Evolutionary conservation across 2,797 vertebrate species (phyloP).

Genomic region (Acanthiza pusilla): DNA sequence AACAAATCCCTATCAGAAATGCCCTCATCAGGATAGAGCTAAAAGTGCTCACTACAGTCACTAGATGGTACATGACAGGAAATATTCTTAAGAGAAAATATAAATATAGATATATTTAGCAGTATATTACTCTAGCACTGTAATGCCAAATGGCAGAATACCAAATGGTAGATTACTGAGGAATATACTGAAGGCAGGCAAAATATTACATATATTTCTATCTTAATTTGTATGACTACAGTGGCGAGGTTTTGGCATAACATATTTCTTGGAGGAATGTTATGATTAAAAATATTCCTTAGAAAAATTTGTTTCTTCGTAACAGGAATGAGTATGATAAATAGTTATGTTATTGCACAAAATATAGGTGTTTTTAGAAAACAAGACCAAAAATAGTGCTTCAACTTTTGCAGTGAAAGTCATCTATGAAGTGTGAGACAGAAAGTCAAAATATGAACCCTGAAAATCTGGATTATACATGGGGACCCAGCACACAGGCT

Average conservation of each 20-base stretch:
- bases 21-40: not conserved
- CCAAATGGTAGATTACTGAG: not conserved
- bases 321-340: not conserved
- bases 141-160: not conserved
- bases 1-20: not conserved
- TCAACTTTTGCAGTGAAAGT: not conserved
- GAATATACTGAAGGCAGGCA: not conserved
- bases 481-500: not conserved
- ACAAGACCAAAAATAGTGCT: not conserved
- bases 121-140: not conserved
- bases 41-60: constrained; percentile 11
- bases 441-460: not conserved
- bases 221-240: not conserved
- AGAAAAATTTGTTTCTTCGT: not conserved
- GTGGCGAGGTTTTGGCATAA: not conserved
- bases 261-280: not conserved
- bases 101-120: not conserved
- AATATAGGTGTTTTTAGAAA: not conserved
- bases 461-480: not conserved
- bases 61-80: not conserved
- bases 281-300: not conserved
- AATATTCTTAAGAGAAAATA: not conserved
- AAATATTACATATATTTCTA: not conserved
- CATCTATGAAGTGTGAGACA: not conserved
- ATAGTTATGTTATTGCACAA: not conserved